These are phyloP conservation scores for Misgurnus anguillicaudatus DNA, from an alignment of 2,113 vertebrate genomes.

Conservation along the genomic window DNA sequence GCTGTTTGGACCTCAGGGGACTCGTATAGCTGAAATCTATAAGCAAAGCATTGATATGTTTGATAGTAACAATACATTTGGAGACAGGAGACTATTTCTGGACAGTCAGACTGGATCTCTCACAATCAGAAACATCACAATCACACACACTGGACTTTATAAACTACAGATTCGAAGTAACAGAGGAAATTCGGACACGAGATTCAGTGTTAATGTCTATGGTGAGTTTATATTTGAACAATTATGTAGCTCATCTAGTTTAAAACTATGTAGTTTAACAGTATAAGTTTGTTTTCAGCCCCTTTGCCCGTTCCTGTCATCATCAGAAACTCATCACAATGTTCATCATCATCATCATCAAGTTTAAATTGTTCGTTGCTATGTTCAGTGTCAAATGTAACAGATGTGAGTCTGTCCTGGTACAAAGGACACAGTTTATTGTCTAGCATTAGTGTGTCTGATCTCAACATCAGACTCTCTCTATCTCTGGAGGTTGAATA, in stretches of 20 bases:
- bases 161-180: background rate
- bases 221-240: background rate
- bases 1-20: background rate
- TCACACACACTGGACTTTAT: background rate
- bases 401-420: constrained; percentile 16
- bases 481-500: constrained; percentile 14
- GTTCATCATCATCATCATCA: background rate
- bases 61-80: background rate
- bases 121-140: constrained; percentile 17
- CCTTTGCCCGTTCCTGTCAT: background rate
- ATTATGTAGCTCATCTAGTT: too few species aligned
- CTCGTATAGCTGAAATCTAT: background rate
- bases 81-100: background rate
- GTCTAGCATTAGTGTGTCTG: constrained; percentile 28
- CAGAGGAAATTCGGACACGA: background rate
- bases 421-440: constrained; percentile 16
- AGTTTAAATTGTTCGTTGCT: background rate
- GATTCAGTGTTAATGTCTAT: background rate
- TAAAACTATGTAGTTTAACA: background rate
- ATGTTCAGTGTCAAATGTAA: constrained; percentile 13
- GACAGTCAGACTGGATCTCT: constrained; percentile 23
- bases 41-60: background rate
- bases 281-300: background rate
- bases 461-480: constrained; percentile 31
- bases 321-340: background rate